A percentile compares a stretch with the other conserved stretches of the same genome.
Conservation (phyloP, 2,797 vertebrate genomes). For the Eremophila alpestris region DNA sequence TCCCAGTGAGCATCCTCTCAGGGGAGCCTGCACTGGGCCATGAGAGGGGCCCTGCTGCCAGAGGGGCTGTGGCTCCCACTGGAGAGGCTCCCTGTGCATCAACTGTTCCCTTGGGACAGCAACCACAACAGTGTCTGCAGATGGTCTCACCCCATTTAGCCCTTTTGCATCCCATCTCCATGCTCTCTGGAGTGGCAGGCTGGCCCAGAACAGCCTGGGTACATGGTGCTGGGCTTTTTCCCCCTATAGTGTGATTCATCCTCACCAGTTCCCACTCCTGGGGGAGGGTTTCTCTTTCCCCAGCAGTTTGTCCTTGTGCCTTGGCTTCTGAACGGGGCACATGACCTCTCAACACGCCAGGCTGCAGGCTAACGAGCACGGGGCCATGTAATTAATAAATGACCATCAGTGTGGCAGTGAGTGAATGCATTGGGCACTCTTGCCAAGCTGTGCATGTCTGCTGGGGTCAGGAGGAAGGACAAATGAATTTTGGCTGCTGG, state of each 20-base stretch:
- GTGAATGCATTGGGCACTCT: not conserved
- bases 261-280: not conserved
- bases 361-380: not conserved
- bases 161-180: not conserved
- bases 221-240: accelerated
- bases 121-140: not conserved
- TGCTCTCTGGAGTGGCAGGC: not conserved
- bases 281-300: not conserved
- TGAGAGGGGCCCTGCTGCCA: not conserved
- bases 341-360: not conserved
- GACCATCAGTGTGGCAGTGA: accelerated
- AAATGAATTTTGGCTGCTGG: not conserved
- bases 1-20: not conserved
- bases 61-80: not conserved
- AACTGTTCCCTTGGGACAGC: not conserved
- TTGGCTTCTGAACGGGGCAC: not conserved
- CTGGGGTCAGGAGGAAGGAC: not conserved
- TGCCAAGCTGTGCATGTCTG: not conserved
- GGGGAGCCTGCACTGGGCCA: accelerated
- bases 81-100: not conserved
- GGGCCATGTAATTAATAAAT: not conserved
- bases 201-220: not conserved
- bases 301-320: not conserved
- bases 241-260: accelerated
- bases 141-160: not conserved